These are phyloP conservation scores for Xyrauchen texanus DNA, from an alignment of 2,113 vertebrate genomes.

Conservation along the genomic window DNA sequence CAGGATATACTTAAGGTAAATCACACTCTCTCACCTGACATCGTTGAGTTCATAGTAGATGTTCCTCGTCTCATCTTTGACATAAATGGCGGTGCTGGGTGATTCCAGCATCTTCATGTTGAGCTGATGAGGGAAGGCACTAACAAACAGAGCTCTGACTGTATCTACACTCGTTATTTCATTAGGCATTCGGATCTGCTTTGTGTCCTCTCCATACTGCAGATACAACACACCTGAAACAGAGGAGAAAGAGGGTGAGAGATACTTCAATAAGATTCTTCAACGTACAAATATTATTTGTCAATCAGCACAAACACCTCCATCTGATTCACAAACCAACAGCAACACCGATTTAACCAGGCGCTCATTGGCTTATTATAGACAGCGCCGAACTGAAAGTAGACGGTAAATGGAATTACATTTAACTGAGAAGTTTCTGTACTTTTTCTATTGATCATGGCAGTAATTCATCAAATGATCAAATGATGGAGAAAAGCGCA, in stretches of 20 bases:
- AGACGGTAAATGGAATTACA: too few relatives aligned
- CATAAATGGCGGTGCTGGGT: conserved; percentile 90
- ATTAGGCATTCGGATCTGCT: conserved; percentile 95
- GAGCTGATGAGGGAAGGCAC: conserved; percentile 97
- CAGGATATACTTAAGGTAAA: not conserved
- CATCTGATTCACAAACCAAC: too few relatives aligned
- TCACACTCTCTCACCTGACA: conserved; percentile 79
- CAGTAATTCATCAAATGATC: too few relatives aligned
- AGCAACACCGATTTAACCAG: too few relatives aligned
- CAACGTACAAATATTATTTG: too few relatives aligned
- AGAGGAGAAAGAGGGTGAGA: not conserved
- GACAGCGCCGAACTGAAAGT: too few relatives aligned
- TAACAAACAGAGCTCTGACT: conserved; percentile 94
- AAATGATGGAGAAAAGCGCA: too few relatives aligned
- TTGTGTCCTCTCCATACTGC: conserved; percentile 95
- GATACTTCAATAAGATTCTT: not conserved
- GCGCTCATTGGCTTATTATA: too few relatives aligned
- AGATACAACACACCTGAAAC: conserved; percentile 90
- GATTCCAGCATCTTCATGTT: conserved; percentile 98
- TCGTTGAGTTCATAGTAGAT: conserved; percentile 93
- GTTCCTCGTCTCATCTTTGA: conserved; percentile 96
- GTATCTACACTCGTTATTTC: conserved; percentile 96
- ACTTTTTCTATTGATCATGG: too few relatives aligned
- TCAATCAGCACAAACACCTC: too few relatives aligned
- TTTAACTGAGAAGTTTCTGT: too few relatives aligned